Conservation (phyloP, 2,113 vertebrate species). For the Cynoglossus semilaevis region DNA sequence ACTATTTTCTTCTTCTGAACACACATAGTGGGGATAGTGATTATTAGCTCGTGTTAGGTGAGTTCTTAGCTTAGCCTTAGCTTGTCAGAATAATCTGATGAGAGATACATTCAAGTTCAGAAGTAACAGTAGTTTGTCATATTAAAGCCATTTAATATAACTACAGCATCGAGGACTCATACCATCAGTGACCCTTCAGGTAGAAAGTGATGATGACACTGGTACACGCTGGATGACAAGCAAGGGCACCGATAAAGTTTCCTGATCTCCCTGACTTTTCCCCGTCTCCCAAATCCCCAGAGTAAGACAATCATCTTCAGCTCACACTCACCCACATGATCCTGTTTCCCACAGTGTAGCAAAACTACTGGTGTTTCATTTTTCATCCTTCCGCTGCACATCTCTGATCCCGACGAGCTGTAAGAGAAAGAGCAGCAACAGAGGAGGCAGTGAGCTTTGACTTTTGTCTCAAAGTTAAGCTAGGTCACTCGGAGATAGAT, state of each 20-base stretch:
- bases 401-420: slow-evolving; percentile 11
- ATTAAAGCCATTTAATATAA: no score
- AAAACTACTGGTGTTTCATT: slow-evolving; percentile 13
- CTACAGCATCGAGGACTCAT: slow-evolving; percentile 17
- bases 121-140: neutral
- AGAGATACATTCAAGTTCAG: no score
- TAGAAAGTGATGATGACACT: slow-evolving; percentile 19
- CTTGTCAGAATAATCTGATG: neutral
- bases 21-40: no score
- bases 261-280: slow-evolving; percentile 33
- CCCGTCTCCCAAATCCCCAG: slow-evolving; percentile 39
- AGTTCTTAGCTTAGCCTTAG: slow-evolving; percentile 13
- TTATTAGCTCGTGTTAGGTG: slow-evolving; percentile 29
- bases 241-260: slow-evolving; percentile 24
- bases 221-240: slow-evolving; percentile 48
- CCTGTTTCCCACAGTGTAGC: slow-evolving; percentile 33
- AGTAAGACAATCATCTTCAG: slow-evolving; percentile 19
- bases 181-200: slow-evolving; percentile 23
- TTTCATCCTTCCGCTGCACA: slow-evolving; percentile 15
- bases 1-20: no score
- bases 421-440: neutral
- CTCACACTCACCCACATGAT: slow-evolving; percentile 27
- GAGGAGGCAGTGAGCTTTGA: neutral
- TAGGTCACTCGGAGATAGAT: neutral
- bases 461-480: slow-evolving; percentile 4